Conservation (phyloP, 2,113 vertebrate genomes). For the Eptatretus burgeri region DNA sequence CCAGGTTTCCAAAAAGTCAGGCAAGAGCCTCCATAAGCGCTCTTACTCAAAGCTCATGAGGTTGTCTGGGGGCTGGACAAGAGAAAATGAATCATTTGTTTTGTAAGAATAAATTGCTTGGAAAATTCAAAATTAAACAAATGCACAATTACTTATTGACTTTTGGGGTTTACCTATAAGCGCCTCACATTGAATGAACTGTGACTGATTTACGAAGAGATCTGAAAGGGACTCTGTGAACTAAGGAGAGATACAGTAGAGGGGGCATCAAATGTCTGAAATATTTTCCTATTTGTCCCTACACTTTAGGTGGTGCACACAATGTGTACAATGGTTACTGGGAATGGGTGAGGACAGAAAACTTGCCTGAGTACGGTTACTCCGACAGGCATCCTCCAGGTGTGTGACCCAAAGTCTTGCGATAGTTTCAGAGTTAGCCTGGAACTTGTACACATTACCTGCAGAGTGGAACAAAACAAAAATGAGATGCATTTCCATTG, state of each 20-base stretch:
- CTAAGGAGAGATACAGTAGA: no score
- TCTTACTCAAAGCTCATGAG: constrained; percentile 3
- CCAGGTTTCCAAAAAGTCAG: no score
- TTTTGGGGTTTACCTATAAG: no score
- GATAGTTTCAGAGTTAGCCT: neutral
- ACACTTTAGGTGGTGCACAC: no score
- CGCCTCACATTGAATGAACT: no score
- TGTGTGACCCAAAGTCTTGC: constrained; percentile 7
- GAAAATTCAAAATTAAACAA: neutral
- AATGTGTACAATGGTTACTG: no score
- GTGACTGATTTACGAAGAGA: no score
- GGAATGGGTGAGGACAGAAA: neutral
- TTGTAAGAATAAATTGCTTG: neutral
- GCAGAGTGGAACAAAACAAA: constrained; percentile 5
- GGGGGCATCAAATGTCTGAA: no score
- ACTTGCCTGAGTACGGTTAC: neutral
- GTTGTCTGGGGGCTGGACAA: constrained; percentile 4
- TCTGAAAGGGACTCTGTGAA: no score
- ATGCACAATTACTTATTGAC: neutral
- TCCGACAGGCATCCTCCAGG: neutral
- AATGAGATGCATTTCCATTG: no score
- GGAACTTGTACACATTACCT: constrained; percentile 6
- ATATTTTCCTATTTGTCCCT: no score
- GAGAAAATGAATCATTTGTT: neutral
- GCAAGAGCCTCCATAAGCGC: no score